A percentile compares a stretch with the other conserved stretches of the same genome.
phyloP scores from a whole-genome alignment of 2,113 vertebrate genomes.

The Petrocephalus zakoni region DNA sequence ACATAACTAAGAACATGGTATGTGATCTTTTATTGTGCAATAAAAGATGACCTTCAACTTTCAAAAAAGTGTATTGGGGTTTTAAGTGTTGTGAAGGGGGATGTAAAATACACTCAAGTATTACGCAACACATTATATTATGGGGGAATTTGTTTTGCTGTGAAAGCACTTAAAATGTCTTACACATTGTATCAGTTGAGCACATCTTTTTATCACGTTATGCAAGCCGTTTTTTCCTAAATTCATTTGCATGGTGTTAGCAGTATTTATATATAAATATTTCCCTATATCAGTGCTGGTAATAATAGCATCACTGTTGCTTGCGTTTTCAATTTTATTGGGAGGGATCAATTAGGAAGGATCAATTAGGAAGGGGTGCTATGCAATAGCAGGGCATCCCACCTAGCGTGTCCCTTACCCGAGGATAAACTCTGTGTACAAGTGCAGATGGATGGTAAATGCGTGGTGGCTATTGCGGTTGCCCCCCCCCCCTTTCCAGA shows the following conservation, averaged over 20 bases:
- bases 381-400: neutral
- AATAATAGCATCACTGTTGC: neutral
- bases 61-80: neutral
- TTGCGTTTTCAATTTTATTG: no score
- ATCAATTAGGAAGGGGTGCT: neutral
- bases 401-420: neutral
- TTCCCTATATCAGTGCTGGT: neutral
- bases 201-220: neutral
- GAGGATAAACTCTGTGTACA: neutral
- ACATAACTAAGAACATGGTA: constrained; percentile 59
- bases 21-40: constrained; percentile 69
- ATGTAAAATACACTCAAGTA: neutral
- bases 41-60: constrained; percentile 70
- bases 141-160: neutral
- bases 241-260: neutral
- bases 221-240: neutral
- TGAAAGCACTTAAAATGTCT: neutral
- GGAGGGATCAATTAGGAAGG: no score
- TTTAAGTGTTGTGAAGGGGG: neutral
- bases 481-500: neutral
- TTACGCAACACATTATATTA: neutral
- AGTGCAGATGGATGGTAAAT: neutral
- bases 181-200: neutral
- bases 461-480: neutral
- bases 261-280: neutral